Base-by-base conservation (phyloP, 2,888 invertebrate genomes). In the Drosophila maculinotata region DNA sequence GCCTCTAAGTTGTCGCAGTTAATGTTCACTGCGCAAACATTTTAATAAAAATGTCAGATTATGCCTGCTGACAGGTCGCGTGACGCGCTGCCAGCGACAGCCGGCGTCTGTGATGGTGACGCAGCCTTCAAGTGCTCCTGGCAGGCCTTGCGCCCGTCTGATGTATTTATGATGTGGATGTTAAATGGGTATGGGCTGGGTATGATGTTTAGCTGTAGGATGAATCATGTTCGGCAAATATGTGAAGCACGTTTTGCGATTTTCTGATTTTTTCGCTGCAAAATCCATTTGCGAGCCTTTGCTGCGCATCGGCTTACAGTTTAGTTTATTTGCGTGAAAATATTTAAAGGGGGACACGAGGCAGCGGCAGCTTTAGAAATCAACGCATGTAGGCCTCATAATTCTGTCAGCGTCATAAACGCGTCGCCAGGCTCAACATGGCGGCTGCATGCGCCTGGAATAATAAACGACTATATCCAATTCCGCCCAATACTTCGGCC, bases 1-100 rank as follows among this genome's bases (percentile, higher is more conserved):
- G 38, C 41, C 59, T 67, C 76, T 76, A 75, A 75, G 76, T 65
- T 73, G 54, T 63, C 64, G 56, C 71, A 69, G 74, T 77, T 70
- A 83, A 72, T 75, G 75, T 65, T 67, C 65, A 53, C 58, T 69
- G 79, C 68, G 73, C 81, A 83, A 87, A 84, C 86, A 82, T 88
- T 88, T 88, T 89, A 88, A 88, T 88, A 89, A 89, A 89, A 88
- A 86, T 87, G 89, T 89, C 89, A 83, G 80, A 79, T 87, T 82
- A 79, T 84, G 79, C 69, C 66, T 79, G 77, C 53, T 76, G 85
- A 82, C 87, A 85, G 85, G 80, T 87, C 84, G 84, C 89, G 84
- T 87, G 88, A 84, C 88, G 78, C 64, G 77, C 83, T 85, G 87
- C 86, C 88, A 84, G 78, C 70, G 69, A 74, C 87, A 83, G 79